Percentiles rank a stretch among this genome's conserved stretches.
These are phyloP conservation scores for Graptemys geographica DNA, from an alignment of 2,797 vertebrate genomes.

Conservation along the genomic window DNA sequence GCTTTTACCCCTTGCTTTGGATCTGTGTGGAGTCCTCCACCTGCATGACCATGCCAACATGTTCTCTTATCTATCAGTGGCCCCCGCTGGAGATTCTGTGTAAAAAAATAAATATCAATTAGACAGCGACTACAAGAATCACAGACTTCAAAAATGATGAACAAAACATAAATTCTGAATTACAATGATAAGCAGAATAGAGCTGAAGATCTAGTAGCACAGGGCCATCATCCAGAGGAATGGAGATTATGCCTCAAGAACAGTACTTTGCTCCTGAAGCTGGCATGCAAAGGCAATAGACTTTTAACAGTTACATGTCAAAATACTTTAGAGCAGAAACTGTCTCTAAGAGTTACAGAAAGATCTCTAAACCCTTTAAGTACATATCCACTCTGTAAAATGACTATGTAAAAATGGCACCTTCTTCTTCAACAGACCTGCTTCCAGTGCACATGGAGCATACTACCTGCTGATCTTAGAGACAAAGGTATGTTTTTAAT, in stretches of 20 bases:
- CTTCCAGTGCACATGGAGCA: neutral
- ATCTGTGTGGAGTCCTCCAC: constrained; percentile 91
- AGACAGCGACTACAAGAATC: constrained; percentile 39
- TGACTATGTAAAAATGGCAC: neutral
- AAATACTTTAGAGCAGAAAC: neutral
- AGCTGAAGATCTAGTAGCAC: neutral
- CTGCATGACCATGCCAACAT: constrained; percentile 96
- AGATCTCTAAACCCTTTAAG: neutral
- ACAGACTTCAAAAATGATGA: neutral
- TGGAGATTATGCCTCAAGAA: neutral
- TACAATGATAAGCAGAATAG: neutral
- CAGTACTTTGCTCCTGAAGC: neutral
- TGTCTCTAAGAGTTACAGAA: neutral
- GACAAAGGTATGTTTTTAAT: neutral
- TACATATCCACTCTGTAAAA: neutral
- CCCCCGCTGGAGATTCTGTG: constrained; percentile 83
- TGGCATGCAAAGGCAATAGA: neutral
- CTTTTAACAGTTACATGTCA: neutral
- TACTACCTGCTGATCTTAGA: neutral
- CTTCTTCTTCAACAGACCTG: neutral
- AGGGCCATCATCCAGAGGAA: neutral
- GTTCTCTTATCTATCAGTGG: constrained; percentile 86
- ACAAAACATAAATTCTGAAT: neutral
- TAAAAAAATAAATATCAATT: constrained; percentile 51
- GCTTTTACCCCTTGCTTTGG: constrained; percentile 95